Evolutionary conservation across 2,888 invertebrate species (phyloP).

Genomic region (Eubasilissa splendida): DNA sequence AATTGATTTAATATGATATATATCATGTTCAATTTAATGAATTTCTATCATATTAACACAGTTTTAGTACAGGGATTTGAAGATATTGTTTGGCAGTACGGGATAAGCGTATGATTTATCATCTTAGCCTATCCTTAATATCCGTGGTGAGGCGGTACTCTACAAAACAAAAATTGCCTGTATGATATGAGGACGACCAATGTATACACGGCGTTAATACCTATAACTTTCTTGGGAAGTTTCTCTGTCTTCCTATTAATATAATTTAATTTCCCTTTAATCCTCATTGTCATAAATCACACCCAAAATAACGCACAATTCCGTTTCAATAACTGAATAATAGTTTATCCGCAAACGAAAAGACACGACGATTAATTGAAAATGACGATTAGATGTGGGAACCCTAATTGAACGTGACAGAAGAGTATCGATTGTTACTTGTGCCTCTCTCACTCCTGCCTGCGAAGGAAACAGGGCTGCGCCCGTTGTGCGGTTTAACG

Average conservation of each 20-base stretch:
- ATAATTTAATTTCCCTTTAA: not conserved
- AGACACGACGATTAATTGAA: conserved; percentile 39
- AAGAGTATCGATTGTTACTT: conserved; percentile 25
- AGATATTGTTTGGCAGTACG: no score
- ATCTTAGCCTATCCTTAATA: no score
- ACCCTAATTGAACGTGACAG: conserved; percentile 32
- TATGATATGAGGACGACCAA: no score
- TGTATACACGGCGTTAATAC: no score
- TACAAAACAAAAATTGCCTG: no score
- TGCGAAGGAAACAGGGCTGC: conserved; percentile 1
- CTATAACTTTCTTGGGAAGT: no score
- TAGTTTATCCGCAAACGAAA: conserved; percentile 14
- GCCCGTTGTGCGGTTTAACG: conserved; percentile 7
- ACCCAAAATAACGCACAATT: not conserved
- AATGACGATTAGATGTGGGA: conserved; percentile 31
- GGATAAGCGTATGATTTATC: no score
- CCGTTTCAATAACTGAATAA: conserved; percentile 9
- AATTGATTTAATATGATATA: no score
- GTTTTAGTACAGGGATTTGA: no score
- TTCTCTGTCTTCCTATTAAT: not conserved
- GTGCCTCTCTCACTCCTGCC: conserved; percentile 7
- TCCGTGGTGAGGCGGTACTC: no score
- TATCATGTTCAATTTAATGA: no score
- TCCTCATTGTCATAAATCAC: not conserved
- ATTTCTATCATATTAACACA: no score